Evolutionary conservation across 1,140 invertebrate species (phyloP), one percentile per base, ranked within the genome.

Genomic region (Zaprionus kolodkinae): DNA sequence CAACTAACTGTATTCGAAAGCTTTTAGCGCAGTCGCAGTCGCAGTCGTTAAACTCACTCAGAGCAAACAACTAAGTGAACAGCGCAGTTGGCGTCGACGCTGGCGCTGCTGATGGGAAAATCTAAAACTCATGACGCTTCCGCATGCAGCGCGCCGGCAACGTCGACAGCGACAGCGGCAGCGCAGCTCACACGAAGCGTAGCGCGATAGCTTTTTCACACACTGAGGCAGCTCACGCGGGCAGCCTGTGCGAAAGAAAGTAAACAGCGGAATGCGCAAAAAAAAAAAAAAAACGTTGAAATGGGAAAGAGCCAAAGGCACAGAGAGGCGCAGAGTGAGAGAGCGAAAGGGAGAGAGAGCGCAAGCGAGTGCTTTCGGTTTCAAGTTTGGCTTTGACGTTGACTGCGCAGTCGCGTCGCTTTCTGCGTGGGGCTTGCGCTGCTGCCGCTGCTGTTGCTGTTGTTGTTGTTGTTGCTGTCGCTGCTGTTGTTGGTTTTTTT

Each of bases 211-310:
- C 48, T 59, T 69, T 66, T 68, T 60, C 17, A 60, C 54, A 59
- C 64, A 21, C 21, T 1, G 21, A 33, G 30, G 56, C 81, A 60
- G 69, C 27, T 30, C 27, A 30, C 27, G 3, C 27, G 27, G 45
- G 70, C 75, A 76, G 75, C 68, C 82, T 69, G 82, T 83, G 79
- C 85, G 81, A 85, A 89, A 89, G 81, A 90, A 90, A 89, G 81
- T 85, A 79, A 89, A 79, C 57, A 81, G 72, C 57, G 67, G 81
- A 85, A 88, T 85, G 81, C 85, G 78, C 81, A 84, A 88, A 89
- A 21, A 21, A 21, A 48, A 84, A 88, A 89, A 21, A 21, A 21
- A 48, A 25, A 66, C 30, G 52, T 9, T 48, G 55, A 72, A 72
- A 72, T 72, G 55, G 62, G 68, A 59, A 61, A 63, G 56, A 63